These are phyloP conservation scores for Sebastes hubbsi DNA, from an alignment of 2,797 vertebrate species.

Conservation along the genomic window DNA sequence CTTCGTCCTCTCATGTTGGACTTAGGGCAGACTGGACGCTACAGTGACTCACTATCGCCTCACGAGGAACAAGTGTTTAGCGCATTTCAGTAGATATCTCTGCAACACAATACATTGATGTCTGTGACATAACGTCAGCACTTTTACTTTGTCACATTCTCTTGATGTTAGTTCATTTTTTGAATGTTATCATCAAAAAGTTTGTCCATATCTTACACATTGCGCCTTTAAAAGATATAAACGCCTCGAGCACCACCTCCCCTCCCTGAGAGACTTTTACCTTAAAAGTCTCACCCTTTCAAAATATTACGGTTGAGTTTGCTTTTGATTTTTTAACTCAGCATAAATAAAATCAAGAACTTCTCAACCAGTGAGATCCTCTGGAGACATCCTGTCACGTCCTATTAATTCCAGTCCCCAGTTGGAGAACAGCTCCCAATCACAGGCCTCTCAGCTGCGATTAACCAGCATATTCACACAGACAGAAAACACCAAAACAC, in stretches of 20 bases:
- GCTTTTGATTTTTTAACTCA: constrained; percentile 22
- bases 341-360: constrained; percentile 6
- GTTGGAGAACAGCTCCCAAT: neutral
- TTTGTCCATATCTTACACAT: neutral
- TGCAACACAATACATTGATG: neutral
- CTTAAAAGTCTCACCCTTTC: constrained; percentile 1
- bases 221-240: neutral
- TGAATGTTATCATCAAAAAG: neutral
- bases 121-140: neutral
- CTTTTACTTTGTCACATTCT: neutral
- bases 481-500: neutral
- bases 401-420: constrained; percentile 11
- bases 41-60: neutral
- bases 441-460: neutral
- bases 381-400: constrained; percentile 14
- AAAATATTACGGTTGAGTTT: constrained; percentile 5
- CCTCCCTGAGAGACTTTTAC: neutral
- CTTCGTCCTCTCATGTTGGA: neutral
- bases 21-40: neutral
- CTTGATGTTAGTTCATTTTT: neutral
- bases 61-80: neutral
- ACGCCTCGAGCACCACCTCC: neutral
- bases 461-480: constrained; percentile 9
- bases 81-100: neutral
- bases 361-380: neutral